Evolutionary conservation across 2,113 vertebrate genomes (phyloP).

Genomic region (Corythornis madagascariensis): DNA sequence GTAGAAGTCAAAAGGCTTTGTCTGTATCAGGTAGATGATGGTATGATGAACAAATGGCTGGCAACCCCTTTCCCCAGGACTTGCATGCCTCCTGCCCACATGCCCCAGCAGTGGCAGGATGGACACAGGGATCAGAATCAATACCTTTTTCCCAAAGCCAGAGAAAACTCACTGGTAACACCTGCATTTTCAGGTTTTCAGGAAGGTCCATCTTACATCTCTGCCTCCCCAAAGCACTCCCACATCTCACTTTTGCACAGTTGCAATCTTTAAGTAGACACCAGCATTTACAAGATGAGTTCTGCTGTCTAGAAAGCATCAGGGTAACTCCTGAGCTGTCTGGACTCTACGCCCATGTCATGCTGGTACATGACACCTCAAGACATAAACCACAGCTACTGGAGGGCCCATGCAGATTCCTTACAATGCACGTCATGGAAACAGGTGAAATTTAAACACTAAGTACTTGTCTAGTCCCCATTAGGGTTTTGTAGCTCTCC

Average conservation of each 20-base stretch:
- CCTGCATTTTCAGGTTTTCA: neutral
- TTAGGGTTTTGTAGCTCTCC: slow-evolving; percentile 14
- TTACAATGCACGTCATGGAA: slow-evolving; percentile 36
- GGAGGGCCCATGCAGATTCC: neutral
- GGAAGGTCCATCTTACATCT: neutral
- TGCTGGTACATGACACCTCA: fast-evolving
- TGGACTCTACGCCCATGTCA: neutral
- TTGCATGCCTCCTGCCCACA: neutral
- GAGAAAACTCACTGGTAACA: neutral
- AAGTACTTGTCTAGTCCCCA: slow-evolving; percentile 17
- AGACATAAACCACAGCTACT: slow-evolving; percentile 51
- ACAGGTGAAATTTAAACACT: slow-evolving; percentile 64
- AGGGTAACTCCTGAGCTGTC: neutral
- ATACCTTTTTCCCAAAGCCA: neutral
- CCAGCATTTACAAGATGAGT: neutral
- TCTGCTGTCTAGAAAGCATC: neutral
- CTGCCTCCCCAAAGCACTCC: neutral
- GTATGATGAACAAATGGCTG: fast-evolving
- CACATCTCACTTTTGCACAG: neutral
- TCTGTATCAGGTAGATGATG: neutral
- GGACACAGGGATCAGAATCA: neutral
- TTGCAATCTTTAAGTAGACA: neutral
- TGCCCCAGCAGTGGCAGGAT: neutral
- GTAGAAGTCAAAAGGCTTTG: neutral
- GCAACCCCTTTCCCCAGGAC: neutral